phyloP scores from a whole-genome alignment of 1,140 invertebrate genomes.

The Bombus waltoni region DNA sequence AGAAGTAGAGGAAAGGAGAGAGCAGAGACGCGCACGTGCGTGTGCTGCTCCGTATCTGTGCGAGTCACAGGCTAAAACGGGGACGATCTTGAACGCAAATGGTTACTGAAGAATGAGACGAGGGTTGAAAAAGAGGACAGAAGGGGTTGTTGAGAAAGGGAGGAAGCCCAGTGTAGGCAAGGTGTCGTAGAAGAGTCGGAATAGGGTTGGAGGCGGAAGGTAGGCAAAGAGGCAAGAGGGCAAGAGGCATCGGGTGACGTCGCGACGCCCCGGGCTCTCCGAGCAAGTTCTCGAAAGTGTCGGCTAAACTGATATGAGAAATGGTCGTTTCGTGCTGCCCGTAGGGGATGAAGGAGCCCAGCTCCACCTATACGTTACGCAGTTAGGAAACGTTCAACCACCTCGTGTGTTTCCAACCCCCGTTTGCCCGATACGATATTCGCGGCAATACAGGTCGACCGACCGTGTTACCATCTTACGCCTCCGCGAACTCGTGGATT shows the following conservation, averaged over 20 bases:
- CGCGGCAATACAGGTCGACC: slow-evolving; percentile 60
- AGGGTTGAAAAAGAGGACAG: neutral
- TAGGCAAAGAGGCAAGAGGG: slow-evolving; percentile 59
- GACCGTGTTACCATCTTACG: slow-evolving; percentile 45
- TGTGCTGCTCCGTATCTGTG: neutral
- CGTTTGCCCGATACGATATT: slow-evolving; percentile 66
- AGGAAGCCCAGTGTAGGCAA: slow-evolving; percentile 38
- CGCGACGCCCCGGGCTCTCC: slow-evolving; percentile 74
- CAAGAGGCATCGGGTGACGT: slow-evolving; percentile 77
- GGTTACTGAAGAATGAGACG: slow-evolving; percentile 33
- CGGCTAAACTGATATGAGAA: slow-evolving; percentile 82
- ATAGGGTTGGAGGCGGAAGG: slow-evolving; percentile 41
- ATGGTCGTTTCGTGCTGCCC: slow-evolving; percentile 81
- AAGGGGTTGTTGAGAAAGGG: slow-evolving; percentile 35
- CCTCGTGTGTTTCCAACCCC: slow-evolving; percentile 66
- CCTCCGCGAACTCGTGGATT: slow-evolving; percentile 20
- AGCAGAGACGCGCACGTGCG: neutral
- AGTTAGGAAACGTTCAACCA: slow-evolving; percentile 71
- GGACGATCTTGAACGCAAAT: slow-evolving; percentile 42
- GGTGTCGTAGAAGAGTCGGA: slow-evolving; percentile 56
- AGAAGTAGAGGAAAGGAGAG: neutral
- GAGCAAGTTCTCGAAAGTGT: slow-evolving; percentile 81
- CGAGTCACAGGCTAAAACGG: slow-evolving; percentile 2
- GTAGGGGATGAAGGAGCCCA: slow-evolving; percentile 75
- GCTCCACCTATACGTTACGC: slow-evolving; percentile 77